Conservation (phyloP, 2,113 vertebrate genomes). For the Scophthalmus maximus region DNA sequence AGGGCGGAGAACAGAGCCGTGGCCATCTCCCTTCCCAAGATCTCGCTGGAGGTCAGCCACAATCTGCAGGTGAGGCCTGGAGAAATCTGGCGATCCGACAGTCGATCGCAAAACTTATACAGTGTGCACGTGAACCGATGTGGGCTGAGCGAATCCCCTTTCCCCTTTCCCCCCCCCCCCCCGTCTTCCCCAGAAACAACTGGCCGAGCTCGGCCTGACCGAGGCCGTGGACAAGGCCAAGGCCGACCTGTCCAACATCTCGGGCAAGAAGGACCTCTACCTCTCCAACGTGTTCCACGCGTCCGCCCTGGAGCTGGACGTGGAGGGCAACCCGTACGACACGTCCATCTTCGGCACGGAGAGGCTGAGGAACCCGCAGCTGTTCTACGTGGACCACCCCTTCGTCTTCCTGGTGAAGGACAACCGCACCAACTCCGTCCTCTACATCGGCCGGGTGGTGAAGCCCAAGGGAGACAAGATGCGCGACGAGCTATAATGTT, state of each 20-base stretch:
- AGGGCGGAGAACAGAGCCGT: conserved; percentile 91
- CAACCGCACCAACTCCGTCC: conserved; percentile 92
- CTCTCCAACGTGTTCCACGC: conserved; percentile 93
- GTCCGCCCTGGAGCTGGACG: conserved; percentile 89
- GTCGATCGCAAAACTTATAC: no score
- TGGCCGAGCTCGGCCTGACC: conserved; percentile 91
- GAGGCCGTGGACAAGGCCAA: conserved; percentile 96
- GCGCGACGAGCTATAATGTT: conserved; percentile 92
- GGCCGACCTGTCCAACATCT: conserved; percentile 96
- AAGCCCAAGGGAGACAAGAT: conserved; percentile 95
- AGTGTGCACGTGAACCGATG: no score
- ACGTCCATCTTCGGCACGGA: conserved; percentile 88
- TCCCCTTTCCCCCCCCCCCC: no score
- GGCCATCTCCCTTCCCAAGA: conserved; percentile 94
- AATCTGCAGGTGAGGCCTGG: conserved; percentile 88
- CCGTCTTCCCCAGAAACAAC: conserved; percentile 87
- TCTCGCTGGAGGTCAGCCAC: conserved; percentile 91
- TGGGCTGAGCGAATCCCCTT: background rate
- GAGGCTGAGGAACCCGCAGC: conserved; percentile 90
- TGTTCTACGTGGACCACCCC: conserved; percentile 97
- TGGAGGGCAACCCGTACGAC: conserved; percentile 90
- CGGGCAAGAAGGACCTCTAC: conserved; percentile 97
- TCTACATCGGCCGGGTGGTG: conserved; percentile 94
- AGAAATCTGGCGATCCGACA: background rate
- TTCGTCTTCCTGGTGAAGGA: conserved; percentile 97